phyloP scores from a whole-genome alignment of 2,113 vertebrate genomes.

The Myrmophylax atrothorax region DNA sequence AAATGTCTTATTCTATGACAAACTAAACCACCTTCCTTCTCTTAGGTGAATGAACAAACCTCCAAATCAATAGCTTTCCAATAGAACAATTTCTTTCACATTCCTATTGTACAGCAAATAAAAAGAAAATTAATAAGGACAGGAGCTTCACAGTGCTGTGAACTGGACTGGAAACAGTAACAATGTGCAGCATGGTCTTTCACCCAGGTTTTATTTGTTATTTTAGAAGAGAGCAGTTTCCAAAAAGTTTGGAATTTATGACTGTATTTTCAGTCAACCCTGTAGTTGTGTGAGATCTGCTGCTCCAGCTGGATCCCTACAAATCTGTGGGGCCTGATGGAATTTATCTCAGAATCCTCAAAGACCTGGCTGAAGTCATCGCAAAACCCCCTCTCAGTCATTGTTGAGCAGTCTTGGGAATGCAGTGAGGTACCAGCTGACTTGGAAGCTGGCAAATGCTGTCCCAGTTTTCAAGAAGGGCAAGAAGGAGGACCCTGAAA shows the following conservation, averaged over 20 bases:
- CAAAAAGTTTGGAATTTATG: neutral
- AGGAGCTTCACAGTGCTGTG: neutral
- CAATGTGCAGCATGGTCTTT: neutral
- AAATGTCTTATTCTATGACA: neutral
- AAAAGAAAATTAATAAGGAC: neutral
- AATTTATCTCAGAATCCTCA: neutral
- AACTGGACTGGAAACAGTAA: neutral
- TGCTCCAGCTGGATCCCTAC: neutral
- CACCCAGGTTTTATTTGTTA: neutral
- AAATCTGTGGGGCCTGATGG: neutral
- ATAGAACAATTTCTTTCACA: neutral
- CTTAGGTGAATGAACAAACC: neutral
- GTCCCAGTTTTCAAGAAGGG: neutral
- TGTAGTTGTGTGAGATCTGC: neutral
- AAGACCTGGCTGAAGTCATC: neutral
- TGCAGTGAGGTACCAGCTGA: neutral
- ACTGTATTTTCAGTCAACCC: neutral
- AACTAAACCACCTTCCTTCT: neutral
- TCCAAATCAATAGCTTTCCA: neutral
- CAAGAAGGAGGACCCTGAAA: neutral
- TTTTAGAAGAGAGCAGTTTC: neutral
- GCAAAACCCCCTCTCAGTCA: neutral
- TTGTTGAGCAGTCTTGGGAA: neutral
- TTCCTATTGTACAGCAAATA: neutral
- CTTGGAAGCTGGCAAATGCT: neutral